A percentile compares a stretch with the other conserved stretches of the same genome.
These are phyloP conservation scores for Pristionchus entomophagus DNA, from an alignment of 2,888 invertebrate genomes.

Conservation along the genomic window DNA sequence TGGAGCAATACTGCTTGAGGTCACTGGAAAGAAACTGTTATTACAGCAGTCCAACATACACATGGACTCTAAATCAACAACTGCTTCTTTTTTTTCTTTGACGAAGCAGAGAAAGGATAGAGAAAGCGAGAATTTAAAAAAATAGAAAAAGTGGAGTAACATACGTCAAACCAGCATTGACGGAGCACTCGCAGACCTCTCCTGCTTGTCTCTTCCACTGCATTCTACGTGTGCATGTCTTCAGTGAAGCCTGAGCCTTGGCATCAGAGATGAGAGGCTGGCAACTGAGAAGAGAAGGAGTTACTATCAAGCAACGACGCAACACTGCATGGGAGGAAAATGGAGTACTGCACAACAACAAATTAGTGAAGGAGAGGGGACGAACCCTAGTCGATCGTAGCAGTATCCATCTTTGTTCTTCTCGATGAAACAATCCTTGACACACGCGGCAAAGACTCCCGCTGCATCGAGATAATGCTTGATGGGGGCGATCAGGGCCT, in stretches of 20 bases:
- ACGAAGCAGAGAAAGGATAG: background rate
- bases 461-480: constrained; percentile 69
- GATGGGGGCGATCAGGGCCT: constrained; percentile 67
- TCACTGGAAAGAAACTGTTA: constrained; percentile 56
- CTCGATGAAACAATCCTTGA: constrained; percentile 71
- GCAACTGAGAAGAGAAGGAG: constrained; percentile 57
- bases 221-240: constrained; percentile 65
- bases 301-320: background rate
- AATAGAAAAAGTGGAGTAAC: background rate
- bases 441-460: constrained; percentile 69
- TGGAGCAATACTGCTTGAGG: constrained; percentile 67
- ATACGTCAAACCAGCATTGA: constrained; percentile 67
- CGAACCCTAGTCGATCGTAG: constrained; percentile 67
- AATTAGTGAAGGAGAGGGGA: background rate
- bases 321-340: no score
- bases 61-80: no score
- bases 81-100: background rate
- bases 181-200: constrained; percentile 71
- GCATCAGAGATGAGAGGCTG: constrained; percentile 68
- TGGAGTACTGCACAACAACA: no score
- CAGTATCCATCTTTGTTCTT: constrained; percentile 71
- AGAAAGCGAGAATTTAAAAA: no score
- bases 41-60: no score
- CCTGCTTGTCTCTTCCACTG: constrained; percentile 73
- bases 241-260: constrained; percentile 68